These are phyloP conservation scores for Odontophorus gujanensis DNA, from an alignment of 2,113 vertebrate genomes.

Conservation along the genomic window DNA sequence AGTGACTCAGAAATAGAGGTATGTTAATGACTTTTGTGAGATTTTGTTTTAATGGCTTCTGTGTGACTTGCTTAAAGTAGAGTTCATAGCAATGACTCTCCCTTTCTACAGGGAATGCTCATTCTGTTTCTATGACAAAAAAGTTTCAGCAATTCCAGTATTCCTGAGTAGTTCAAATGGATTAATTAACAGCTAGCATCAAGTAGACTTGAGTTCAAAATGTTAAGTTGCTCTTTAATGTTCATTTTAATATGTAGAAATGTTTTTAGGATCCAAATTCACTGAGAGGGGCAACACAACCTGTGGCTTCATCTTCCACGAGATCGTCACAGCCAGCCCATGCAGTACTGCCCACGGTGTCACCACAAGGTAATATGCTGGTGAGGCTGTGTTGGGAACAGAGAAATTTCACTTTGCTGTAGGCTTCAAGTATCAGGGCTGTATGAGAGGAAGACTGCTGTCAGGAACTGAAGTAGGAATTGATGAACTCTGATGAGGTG, in stretches of 20 bases:
- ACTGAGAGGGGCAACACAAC: conserved; percentile 70
- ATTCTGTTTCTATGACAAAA: neutral
- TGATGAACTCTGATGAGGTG: neutral
- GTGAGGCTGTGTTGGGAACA: neutral
- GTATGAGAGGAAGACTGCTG: neutral
- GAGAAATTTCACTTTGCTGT: neutral
- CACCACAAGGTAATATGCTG: conserved; percentile 68
- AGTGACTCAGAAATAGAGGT: conserved; percentile 95
- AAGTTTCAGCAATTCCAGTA: neutral
- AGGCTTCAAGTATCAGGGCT: neutral
- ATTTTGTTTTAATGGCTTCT: neutral
- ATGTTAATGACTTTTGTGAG: neutral
- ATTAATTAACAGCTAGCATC: neutral
- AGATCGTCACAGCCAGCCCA: conserved; percentile 76
- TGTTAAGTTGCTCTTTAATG: neutral
- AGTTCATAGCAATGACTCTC: neutral
- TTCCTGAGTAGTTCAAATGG: neutral
- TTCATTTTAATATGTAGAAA: neutral
- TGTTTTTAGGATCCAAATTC: conserved; percentile 82
- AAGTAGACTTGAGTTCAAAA: neutral
- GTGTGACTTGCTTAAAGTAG: neutral
- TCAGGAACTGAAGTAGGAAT: neutral
- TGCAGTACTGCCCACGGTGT: conserved; percentile 58
- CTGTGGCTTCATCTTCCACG: conserved; percentile 62
- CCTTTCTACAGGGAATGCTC: neutral